Conservation (phyloP, 2,113 vertebrate genomes). For the Podarcis cretensis region DNA sequence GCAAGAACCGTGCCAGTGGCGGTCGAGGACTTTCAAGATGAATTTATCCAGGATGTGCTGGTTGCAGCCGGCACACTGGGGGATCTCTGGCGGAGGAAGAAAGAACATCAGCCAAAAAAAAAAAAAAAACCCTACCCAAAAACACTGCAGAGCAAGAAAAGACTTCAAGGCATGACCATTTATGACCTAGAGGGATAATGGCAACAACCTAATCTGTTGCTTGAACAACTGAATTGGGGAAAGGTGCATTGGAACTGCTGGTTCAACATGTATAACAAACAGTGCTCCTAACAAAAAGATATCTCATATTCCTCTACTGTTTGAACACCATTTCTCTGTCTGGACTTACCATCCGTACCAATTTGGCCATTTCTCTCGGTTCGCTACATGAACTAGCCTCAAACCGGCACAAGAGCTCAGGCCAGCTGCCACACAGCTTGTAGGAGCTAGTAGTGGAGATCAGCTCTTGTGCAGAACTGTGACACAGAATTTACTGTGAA, state of each 20-base stretch:
- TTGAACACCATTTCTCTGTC: background rate
- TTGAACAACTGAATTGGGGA: background rate
- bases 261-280: too few species aligned
- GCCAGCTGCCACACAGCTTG: too few species aligned
- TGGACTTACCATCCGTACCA: background rate
- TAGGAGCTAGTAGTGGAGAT: background rate
- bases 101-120: conserved; percentile 48
- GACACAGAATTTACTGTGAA: too few species aligned
- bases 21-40: conserved; percentile 98
- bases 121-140: background rate
- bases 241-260: background rate
- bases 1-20: conserved; percentile 98
- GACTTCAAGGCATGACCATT: background rate
- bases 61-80: conserved; percentile 96
- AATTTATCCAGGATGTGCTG: conserved; percentile 99
- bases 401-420: background rate
- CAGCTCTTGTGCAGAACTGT: too few species aligned
- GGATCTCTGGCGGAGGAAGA: conserved; percentile 85
- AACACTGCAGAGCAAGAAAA: background rate
- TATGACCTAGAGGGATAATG: background rate
- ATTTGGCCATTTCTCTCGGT: background rate
- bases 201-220: background rate
- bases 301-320: background rate
- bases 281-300: background rate
- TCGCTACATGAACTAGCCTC: background rate